These are phyloP conservation scores for Athripsodes cinereus DNA, from an alignment of 2,888 invertebrate genomes.

Conservation along the genomic window DNA sequence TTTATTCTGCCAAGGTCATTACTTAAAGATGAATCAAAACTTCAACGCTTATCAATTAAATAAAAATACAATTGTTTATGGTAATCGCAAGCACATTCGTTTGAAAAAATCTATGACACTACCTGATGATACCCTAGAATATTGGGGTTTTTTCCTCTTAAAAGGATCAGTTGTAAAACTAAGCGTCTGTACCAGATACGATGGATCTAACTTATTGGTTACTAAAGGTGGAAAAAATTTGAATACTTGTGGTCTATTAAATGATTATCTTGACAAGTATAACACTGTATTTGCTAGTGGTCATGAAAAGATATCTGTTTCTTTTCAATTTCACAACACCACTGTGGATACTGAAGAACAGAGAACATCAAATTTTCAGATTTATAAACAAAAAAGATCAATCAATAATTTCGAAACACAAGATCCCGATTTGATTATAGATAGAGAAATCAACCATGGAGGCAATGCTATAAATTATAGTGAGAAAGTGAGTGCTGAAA, in stretches of 20 bases:
- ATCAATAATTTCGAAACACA: conserved; percentile 8
- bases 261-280: conserved; percentile 60
- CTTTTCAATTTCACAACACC: neutral
- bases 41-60: conserved; percentile 70
- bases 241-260: conserved; percentile 70
- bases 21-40: conserved; percentile 65
- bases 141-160: conserved; percentile 81
- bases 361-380: neutral
- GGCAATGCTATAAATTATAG: conserved; percentile 62
- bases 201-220: conserved; percentile 73
- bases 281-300: conserved; percentile 54
- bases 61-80: conserved; percentile 62
- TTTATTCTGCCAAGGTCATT: conserved; percentile 74
- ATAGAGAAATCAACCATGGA: conserved; percentile 71
- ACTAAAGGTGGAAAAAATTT: conserved; percentile 74
- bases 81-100: conserved; percentile 65
- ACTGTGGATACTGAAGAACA: conserved; percentile 32
- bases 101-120: conserved; percentile 76
- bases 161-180: conserved; percentile 72
- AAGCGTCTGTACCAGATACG: conserved; percentile 72
- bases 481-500: conserved; percentile 47
- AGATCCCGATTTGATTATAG: conserved; percentile 46
- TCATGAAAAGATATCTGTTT: conserved; percentile 49
- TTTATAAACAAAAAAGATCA: neutral
- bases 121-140: conserved; percentile 80